Evolutionary conservation across 2,797 vertebrate genomes (phyloP).

Genomic region (Clarias fuscus): DNA sequence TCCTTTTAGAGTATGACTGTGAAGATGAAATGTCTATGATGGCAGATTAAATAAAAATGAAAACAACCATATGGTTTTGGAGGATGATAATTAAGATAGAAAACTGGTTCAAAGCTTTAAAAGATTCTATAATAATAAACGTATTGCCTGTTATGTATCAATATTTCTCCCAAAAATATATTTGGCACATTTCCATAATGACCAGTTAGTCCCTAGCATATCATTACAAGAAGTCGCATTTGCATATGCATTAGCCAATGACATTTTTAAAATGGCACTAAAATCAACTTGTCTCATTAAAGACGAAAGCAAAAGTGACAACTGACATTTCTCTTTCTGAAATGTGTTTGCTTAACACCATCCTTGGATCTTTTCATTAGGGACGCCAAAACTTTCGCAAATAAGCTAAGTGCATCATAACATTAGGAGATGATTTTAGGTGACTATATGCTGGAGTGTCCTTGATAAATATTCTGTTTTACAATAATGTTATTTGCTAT

Average conservation of each 20-base stretch:
- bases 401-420: too few species aligned
- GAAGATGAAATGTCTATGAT: too few species aligned
- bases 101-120: neutral
- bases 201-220: neutral
- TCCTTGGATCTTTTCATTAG: too few species aligned
- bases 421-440: too few species aligned
- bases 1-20: too few species aligned
- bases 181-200: neutral
- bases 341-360: neutral
- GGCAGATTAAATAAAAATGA: too few species aligned
- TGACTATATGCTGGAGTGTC: too few species aligned
- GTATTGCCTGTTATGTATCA: neutral
- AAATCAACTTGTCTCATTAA: neutral
- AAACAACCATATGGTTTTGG: neutral
- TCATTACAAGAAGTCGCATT: neutral
- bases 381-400: too few species aligned
- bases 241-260: neutral
- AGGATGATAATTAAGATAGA: neutral
- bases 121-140: neutral
- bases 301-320: neutral
- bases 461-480: too few species aligned
- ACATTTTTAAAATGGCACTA: neutral
- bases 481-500: too few species aligned
- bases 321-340: neutral
- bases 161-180: neutral